Evolutionary conservation across 2,888 invertebrate species (phyloP).

Genomic region (Drosophila anomelani): DNA sequence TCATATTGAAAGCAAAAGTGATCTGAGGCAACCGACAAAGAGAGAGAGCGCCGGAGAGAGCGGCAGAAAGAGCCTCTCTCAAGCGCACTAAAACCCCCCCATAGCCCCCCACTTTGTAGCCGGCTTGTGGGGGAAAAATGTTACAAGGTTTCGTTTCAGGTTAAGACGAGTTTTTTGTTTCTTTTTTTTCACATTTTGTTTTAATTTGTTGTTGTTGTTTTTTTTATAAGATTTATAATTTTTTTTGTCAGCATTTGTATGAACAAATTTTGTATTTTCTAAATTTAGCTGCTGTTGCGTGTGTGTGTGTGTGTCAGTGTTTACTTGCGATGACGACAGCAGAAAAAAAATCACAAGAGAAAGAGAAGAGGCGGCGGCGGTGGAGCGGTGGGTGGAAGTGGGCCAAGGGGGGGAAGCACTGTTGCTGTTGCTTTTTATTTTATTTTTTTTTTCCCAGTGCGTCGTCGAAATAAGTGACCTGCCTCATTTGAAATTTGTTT

Average conservation of each 20-base stretch:
- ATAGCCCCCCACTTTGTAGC: slow-evolving; percentile 50
- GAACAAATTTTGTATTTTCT: slow-evolving; percentile 64
- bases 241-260: slow-evolving; percentile 60
- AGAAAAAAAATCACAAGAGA: slow-evolving; percentile 11
- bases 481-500: slow-evolving; percentile 75
- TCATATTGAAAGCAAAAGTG: slow-evolving; percentile 85
- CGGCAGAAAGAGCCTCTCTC: slow-evolving; percentile 42
- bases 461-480: slow-evolving; percentile 72
- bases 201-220: slow-evolving; percentile 13
- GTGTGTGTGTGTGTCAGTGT: slow-evolving; percentile 32
- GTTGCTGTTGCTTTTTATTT: slow-evolving; percentile 30
- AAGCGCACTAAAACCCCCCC: slow-evolving; percentile 42
- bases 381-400: slow-evolving; percentile 14
- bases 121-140: slow-evolving; percentile 78
- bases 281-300: slow-evolving; percentile 70
- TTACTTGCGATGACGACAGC: slow-evolving; percentile 54
- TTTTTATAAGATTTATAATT: slow-evolving; percentile 27
- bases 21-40: slow-evolving; percentile 58
- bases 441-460: slow-evolving; percentile 30
- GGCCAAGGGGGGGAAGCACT: slow-evolving; percentile 8
- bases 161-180: slow-evolving; percentile 74
- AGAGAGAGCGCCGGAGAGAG: slow-evolving; percentile 20
- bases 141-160: slow-evolving; percentile 83
- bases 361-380: slow-evolving; percentile 14
- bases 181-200: slow-evolving; percentile 29